Base-by-base conservation (phyloP, 2,888 invertebrate species). In the Sphaerophoria rueppellii region DNA sequence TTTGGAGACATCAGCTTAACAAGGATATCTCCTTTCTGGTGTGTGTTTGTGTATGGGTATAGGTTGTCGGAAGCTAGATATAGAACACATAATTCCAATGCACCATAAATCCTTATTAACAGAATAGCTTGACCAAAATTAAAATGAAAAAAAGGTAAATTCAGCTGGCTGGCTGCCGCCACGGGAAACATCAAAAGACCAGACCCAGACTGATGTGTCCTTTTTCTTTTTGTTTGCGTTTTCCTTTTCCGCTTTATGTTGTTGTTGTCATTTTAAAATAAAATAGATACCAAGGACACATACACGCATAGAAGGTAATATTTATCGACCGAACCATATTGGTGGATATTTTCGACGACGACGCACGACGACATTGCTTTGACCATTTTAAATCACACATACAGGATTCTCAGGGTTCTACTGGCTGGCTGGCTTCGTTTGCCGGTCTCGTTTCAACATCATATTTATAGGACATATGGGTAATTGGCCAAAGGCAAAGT, bases 401-500 rank as follows among this genome's bases (percentile, higher is more conserved):
- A 24, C 24, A 24, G 24, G 24, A 24, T 24, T 24, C 24, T 24
- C 24, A n/a, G n/a, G n/a, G n/a, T n/a, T n/a, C n/a, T n/a, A n/a
- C n/a, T n/a, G n/a, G n/a, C n/a, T 24, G 24, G 24, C 24, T 24
- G 54, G n/a, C 40, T 67, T 65, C 46, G 9, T 52, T 48, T 48
- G 37, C 58, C 24, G 24, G 24, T 55, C 55, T n/a, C 57, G 12
- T 35, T 35, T 34, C 52, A 63, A 9, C 61, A 54, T 57, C 24
- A 24, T 24, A 24, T 24, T 24, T 24, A 16, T 32, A 54, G 76
- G 81, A 70, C 77, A 77, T 43, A 82, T 50, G 77, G 63, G 69
- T 82, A 82, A 83, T 79, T 83, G 75, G 52, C 79, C 69, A 69
- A 79, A 75, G 75, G 79, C 67, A 79, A 83, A 76, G 61, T 83